Conservation (phyloP, 2,113 vertebrate genomes). For the Narcine bancroftii region DNA sequence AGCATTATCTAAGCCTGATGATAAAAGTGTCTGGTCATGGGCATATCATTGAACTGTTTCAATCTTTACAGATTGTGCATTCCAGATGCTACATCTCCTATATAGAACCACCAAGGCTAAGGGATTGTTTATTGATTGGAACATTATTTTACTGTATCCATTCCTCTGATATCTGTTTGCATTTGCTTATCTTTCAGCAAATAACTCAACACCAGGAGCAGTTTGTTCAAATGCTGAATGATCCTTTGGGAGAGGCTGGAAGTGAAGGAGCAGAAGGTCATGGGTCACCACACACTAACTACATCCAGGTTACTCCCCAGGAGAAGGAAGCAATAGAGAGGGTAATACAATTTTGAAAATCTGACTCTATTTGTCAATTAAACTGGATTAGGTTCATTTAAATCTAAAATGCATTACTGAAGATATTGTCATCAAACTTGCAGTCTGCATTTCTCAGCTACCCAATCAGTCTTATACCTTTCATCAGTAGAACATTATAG, state of each 20-base stretch:
- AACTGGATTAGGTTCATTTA: neutral
- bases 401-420: neutral
- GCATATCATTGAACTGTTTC: neutral
- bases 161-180: conserved; percentile 28
- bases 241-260: conserved; percentile 50
- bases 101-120: neutral
- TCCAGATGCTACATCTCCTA: neutral
- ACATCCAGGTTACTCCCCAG: conserved; percentile 66
- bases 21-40: too few species aligned
- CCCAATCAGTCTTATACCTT: neutral
- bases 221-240: conserved; percentile 66
- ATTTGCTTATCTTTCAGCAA: conserved; percentile 49
- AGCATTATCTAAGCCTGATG: too few species aligned
- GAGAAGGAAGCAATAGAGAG: conserved; percentile 68
- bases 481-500: neutral
- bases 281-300: conserved; percentile 53
- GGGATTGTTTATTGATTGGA: neutral
- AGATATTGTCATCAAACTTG: neutral
- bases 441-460: neutral
- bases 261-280: conserved; percentile 43
- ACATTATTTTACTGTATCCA: neutral
- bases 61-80: neutral
- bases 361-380: neutral
- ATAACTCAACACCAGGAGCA: conserved; percentile 65
- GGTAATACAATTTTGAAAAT: conserved; percentile 43